phyloP scores from a whole-genome alignment of 2,113 vertebrate genomes.

The Pavo muticus region DNA sequence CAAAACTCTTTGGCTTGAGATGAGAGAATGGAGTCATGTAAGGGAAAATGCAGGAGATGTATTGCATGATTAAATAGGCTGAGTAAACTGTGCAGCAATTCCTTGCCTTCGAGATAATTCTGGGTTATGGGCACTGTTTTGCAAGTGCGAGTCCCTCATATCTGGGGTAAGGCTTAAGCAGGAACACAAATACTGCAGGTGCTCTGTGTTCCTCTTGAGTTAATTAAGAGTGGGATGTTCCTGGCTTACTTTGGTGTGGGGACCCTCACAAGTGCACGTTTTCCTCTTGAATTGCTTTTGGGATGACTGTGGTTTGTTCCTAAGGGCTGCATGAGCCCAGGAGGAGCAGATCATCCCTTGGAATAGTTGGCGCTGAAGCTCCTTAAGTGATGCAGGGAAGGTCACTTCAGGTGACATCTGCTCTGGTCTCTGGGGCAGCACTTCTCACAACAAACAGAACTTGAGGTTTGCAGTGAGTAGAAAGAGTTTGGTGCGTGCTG shows the following conservation, averaged over 20 bases:
- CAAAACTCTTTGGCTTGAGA: not conserved
- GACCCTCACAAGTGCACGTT: fast-evolving
- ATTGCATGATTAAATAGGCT: not conserved
- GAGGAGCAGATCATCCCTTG: not conserved
- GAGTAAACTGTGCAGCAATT: not conserved
- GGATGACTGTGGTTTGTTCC: not conserved
- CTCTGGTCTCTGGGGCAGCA: not conserved
- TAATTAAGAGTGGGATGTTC: not conserved
- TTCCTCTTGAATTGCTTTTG: not conserved
- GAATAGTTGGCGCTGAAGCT: not conserved
- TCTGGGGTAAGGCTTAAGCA: not conserved
- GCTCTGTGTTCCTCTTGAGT: not conserved
- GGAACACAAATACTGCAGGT: not conserved
- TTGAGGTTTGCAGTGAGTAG: not conserved
- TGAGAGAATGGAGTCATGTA: not conserved
- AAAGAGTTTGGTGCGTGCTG: not conserved
- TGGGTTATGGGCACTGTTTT: not conserved
- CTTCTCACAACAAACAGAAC: not conserved
- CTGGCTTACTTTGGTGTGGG: not conserved
- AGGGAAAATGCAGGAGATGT: not conserved
- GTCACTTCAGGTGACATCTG: not conserved
- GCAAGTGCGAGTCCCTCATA: not conserved
- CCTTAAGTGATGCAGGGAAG: too few species aligned
- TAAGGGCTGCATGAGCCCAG: not conserved
- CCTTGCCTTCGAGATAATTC: not conserved